Evolutionary conservation across 2,113 vertebrate species (phyloP).

Genomic region (Sciurus niger): DNA sequence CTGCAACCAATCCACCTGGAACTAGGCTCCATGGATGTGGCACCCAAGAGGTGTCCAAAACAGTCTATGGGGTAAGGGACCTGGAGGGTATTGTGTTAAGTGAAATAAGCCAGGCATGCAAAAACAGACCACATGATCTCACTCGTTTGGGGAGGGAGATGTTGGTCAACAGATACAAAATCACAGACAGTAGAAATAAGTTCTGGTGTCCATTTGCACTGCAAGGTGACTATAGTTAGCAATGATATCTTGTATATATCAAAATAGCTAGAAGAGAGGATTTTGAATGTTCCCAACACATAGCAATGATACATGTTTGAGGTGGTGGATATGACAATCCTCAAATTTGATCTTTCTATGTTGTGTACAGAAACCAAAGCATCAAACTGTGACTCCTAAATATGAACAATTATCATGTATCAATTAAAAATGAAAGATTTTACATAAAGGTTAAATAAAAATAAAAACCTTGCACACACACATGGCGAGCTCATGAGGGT

Average conservation of each 20-base stretch:
- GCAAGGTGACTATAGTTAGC: background rate
- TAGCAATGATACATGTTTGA: background rate
- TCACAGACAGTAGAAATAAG: background rate
- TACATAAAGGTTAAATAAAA: background rate
- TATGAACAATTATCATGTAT: background rate
- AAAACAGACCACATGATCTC: background rate
- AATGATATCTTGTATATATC: background rate
- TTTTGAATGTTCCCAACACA: background rate
- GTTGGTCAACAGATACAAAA: background rate
- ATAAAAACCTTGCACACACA: background rate
- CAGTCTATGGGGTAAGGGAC: background rate
- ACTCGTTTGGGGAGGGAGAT: background rate
- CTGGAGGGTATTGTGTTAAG: background rate
- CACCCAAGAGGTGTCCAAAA: background rate
- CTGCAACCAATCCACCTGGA: rapidly evolving
- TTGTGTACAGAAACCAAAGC: background rate
- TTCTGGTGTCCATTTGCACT: background rate
- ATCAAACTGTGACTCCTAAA: background rate
- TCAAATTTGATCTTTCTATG: background rate
- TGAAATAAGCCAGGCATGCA: background rate
- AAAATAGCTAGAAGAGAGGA: background rate
- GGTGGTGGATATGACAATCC: background rate
- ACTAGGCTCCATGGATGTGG: background rate
- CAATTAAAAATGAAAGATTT: background rate
- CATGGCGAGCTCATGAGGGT: no score